Percentiles rank a stretch among this genome's conserved stretches.
Conservation (phyloP, 2,113 vertebrate species). For the Lampris incognitus region DNA sequence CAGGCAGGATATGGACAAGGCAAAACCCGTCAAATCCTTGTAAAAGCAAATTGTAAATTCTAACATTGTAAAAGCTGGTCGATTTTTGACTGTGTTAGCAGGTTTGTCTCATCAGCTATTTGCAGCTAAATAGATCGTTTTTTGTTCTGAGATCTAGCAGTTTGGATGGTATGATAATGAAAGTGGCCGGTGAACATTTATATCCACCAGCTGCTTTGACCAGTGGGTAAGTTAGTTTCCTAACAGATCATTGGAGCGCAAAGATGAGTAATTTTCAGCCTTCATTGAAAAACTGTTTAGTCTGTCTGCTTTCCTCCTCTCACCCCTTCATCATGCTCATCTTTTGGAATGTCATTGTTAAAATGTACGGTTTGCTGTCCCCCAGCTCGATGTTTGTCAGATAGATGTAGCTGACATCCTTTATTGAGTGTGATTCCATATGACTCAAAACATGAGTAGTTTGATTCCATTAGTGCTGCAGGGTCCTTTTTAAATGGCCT, state of each 20-base stretch:
- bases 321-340: too few species aligned
- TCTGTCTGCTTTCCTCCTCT: too few species aligned
- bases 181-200: background rate
- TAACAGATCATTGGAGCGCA: slow-evolving; percentile 1
- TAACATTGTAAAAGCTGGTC: background rate
- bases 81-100: background rate
- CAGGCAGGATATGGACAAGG: too few species aligned
- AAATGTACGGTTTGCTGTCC: background rate
- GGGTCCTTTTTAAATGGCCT: background rate
- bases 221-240: background rate
- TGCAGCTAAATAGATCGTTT: too few species aligned
- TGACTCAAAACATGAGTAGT: slow-evolving; percentile 6
- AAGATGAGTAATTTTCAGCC: slow-evolving; percentile 6
- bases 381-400: background rate
- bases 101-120: background rate
- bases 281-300: too few species aligned
- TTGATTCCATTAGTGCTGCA: slow-evolving; percentile 30
- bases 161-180: background rate
- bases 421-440: slow-evolving; percentile 31
- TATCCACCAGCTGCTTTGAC: background rate
- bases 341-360: too few species aligned
- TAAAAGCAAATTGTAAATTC: too few species aligned
- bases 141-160: background rate
- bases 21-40: too few species aligned
- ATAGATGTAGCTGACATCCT: slow-evolving; percentile 5